A percentile compares a stretch with the other conserved stretches of the same genome.
Evolutionary conservation across 2,797 vertebrate species (phyloP).

Genomic region (Propithecus perrieri): DNA sequence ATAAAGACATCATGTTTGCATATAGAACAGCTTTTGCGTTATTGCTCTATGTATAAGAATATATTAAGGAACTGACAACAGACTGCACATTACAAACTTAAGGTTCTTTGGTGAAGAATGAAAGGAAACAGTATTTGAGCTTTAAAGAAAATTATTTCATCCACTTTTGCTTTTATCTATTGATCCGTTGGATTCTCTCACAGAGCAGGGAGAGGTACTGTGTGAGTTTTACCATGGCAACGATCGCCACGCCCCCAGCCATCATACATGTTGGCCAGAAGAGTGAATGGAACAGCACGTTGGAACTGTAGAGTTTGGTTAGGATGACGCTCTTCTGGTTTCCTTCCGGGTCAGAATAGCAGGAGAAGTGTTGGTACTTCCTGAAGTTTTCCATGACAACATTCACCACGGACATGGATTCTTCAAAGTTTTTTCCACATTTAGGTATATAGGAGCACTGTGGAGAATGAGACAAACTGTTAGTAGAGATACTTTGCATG

Average conservation of each 20-base stretch:
- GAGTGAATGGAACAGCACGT: conserved; percentile 92
- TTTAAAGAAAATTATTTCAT: conserved; percentile 72
- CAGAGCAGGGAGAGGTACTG: conserved; percentile 95
- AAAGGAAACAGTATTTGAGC: conserved; percentile 87
- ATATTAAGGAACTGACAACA: conserved; percentile 88
- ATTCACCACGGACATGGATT: conserved; percentile 88
- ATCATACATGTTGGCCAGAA: conserved; percentile 96
- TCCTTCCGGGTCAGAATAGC: conserved; percentile 92
- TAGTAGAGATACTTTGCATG: background rate
- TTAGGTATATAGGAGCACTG: conserved; percentile 97
- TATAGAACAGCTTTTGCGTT: conserved; percentile 89
- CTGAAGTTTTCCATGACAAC: conserved; percentile 94
- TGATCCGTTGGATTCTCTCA: conserved; percentile 91
- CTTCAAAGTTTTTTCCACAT: conserved; percentile 92
- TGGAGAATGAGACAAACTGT: conserved; percentile 39
- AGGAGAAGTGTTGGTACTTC: conserved; percentile 90
- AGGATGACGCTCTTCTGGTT: conserved; percentile 91
- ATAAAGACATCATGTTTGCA: conserved; percentile 87
- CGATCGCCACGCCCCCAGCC: conserved; percentile 90
- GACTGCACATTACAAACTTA: conserved; percentile 91
- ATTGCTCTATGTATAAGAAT: conserved; percentile 90
- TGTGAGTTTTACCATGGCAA: conserved; percentile 96
- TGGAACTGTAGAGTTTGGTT: conserved; percentile 92
- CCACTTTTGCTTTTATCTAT: conserved; percentile 86
- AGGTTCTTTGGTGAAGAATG: conserved; percentile 93